Percentiles rank a stretch among this genome's conserved stretches.
phyloP scores from a whole-genome alignment of 1,140 invertebrate genomes.

The Pectinophora gossypiella region DNA sequence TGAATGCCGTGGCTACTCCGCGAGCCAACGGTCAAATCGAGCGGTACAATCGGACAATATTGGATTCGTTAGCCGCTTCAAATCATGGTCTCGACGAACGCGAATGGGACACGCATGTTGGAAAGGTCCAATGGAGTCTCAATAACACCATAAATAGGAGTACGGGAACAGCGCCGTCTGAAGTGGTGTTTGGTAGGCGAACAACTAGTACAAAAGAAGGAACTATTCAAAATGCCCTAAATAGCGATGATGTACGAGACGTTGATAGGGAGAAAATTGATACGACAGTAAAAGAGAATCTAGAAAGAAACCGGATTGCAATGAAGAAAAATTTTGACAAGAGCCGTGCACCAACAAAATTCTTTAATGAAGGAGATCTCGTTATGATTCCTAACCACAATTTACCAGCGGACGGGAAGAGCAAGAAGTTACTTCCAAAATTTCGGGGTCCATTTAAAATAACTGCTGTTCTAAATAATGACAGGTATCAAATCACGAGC shows the following conservation, averaged over 20 bases:
- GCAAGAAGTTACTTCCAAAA: slow-evolving; percentile 5
- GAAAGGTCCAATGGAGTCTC: too few relatives aligned
- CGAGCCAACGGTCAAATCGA: too few relatives aligned
- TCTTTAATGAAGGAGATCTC: slow-evolving; percentile 7
- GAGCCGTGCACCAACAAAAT: slow-evolving; percentile 1
- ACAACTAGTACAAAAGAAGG: too few relatives aligned
- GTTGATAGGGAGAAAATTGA: slow-evolving; percentile 5
- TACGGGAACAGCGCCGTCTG: too few relatives aligned
- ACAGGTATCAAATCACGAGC: slow-evolving; percentile 3
- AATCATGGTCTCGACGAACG: too few relatives aligned
- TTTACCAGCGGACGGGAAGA: slow-evolving; percentile 6
- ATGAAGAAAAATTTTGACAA: slow-evolving; percentile 8
- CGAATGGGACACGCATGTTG: too few relatives aligned
- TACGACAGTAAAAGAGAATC: neutral
- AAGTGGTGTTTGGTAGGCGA: too few relatives aligned
- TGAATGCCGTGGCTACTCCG: too few relatives aligned
- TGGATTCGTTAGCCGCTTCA: too few relatives aligned
- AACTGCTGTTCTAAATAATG: slow-evolving; percentile 1
- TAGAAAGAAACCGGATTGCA: slow-evolving; percentile 4
- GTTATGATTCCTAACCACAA: slow-evolving; percentile 9
- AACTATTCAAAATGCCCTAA: too few relatives aligned
- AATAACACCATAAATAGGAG: too few relatives aligned
- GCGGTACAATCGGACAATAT: too few relatives aligned
- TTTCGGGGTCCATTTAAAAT: slow-evolving; percentile 1
- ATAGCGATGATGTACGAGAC: neutral